Evolutionary conservation across 2,113 vertebrate species (phyloP), one percentile per base, ranked within the genome.

Genomic region (Corvus moneduloides): DNA sequence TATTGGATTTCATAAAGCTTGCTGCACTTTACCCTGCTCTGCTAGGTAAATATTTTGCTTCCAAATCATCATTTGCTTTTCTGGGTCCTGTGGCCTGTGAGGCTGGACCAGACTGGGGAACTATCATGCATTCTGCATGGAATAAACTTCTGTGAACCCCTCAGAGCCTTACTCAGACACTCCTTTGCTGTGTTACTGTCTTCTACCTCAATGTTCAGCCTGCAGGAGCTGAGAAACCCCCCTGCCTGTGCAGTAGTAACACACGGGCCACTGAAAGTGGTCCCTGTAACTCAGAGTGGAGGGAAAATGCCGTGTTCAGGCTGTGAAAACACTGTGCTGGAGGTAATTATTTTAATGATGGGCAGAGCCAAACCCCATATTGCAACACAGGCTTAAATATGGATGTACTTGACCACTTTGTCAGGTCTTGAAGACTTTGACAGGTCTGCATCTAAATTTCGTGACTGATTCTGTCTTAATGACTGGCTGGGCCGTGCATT

Each of bases 31-130:
- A 73, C 76, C 51, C 28, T 2, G 4, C 35, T 93, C 63, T 86
- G 14, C 56, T 82, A n/a, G 26, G 59, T 79, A 95, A 86, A 81
- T 81, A 71, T 75, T 96, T 90, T 84, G 20, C 41, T 89, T 84
- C 66, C 71, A 95, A 91, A 79, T 68, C 30, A 63, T 83, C 24
- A 52, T 89, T 89, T 83, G 72, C 18, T 13, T 90, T 94, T 66
- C 61, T 78, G 32, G 35, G 27, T 88, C 11, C 1, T 4, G 4
- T 62, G 78, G 56, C 17, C 37, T 1, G 0, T 62, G 73, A 71
- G 64, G 37, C 59, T 81, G 41, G 44, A 58, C 27, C 1, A 0
- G 51, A 9, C 56, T 88, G 66, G 17, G 28, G 13, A 75, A 8
- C n/a, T 58, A 5, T 44, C 4, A 0, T 20, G 20, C 72, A 68